Evolutionary conservation across 1,140 invertebrate species (phyloP).

Genomic region (Tetramorium alpestre): DNA sequence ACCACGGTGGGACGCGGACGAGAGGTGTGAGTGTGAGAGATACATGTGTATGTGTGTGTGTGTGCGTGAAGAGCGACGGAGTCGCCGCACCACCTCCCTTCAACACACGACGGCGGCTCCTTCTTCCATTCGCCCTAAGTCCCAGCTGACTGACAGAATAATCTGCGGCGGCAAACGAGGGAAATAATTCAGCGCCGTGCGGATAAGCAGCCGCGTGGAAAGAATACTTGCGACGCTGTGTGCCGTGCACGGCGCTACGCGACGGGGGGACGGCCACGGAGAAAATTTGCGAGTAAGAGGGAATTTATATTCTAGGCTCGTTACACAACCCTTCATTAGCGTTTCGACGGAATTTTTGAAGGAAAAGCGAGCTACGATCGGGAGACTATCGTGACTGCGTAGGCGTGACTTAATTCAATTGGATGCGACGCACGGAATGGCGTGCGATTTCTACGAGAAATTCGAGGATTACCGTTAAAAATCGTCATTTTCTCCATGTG

Average conservation of each 20-base stretch:
- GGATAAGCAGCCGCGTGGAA: slow-evolving; percentile 62
- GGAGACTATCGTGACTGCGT: not conserved
- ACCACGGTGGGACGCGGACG: slow-evolving; percentile 22
- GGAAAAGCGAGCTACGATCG: slow-evolving; percentile 7
- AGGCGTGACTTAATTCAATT: slow-evolving; percentile 33
- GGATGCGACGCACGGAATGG: not conserved
- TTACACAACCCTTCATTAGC: slow-evolving; percentile 50
- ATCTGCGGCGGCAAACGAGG: slow-evolving; percentile 61
- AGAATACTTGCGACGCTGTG: slow-evolving; percentile 60
- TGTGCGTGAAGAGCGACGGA: slow-evolving; percentile 22
- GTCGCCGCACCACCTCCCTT: slow-evolving; percentile 41
- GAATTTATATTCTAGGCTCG: slow-evolving; percentile 46
- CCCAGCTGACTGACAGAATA: slow-evolving; percentile 69
- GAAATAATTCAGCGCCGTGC: slow-evolving; percentile 67
- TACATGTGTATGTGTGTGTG: not conserved
- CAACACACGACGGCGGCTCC: slow-evolving; percentile 29
- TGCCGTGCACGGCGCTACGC: slow-evolving; percentile 2
- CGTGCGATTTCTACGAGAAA: not conserved
- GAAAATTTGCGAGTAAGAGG: slow-evolving; percentile 49
- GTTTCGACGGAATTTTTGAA: slow-evolving; percentile 41
- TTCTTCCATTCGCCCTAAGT: slow-evolving; percentile 59
- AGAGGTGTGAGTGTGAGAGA: not conserved
- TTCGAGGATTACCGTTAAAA: not conserved
- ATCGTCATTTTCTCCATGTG: not conserved
- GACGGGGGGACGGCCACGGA: slow-evolving; percentile 27